A percentile compares a stretch with the other conserved stretches of the same genome.
These are phyloP conservation scores for Calonectris borealis DNA, from an alignment of 2,113 vertebrate species.

Conservation along the genomic window DNA sequence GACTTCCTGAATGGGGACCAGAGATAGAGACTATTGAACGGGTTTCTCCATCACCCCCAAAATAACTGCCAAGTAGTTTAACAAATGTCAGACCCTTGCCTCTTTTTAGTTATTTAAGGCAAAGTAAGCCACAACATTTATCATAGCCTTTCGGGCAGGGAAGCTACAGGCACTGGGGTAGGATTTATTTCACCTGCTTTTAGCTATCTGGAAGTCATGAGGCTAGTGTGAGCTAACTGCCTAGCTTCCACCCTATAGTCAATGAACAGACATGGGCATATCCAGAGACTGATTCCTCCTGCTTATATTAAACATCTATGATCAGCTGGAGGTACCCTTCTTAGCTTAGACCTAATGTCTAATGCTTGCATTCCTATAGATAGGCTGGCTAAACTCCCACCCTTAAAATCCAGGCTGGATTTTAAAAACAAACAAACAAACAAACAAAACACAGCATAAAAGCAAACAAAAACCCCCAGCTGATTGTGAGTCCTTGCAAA, in stretches of 20 bases:
- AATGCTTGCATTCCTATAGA: not conserved
- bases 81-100: not conserved
- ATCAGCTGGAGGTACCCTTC: not conserved
- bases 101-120: not conserved
- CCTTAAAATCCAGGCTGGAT: not conserved
- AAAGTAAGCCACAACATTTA: not conserved
- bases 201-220: not conserved
- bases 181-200: not conserved
- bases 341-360: not conserved
- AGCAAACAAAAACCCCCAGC: not conserved
- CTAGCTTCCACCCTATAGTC: not conserved
- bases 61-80: not conserved
- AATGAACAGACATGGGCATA: not conserved
- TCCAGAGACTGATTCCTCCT: not conserved
- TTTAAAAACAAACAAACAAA: not conserved
- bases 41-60: not conserved
- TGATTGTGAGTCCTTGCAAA: not conserved
- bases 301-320: not conserved
- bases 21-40: not conserved
- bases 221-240: not conserved
- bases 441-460: not conserved
- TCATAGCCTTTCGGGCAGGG: not conserved
- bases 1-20: not conserved
- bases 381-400: not conserved
- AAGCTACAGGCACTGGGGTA: not conserved